phyloP scores from a whole-genome alignment of 2,888 invertebrate genomes.

The Morpho deidamia region DNA sequence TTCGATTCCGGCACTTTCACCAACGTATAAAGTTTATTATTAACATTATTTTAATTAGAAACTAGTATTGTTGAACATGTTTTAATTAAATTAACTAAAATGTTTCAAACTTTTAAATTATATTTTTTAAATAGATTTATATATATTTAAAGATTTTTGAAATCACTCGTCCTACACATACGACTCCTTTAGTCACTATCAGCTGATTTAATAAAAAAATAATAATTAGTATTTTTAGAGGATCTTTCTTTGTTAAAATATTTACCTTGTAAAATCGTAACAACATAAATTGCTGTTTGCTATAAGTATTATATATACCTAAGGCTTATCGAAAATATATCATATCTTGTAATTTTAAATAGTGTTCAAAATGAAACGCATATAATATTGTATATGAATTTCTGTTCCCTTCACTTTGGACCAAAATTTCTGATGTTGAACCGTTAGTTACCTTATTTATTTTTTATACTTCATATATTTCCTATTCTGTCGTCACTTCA shows the following conservation, averaged over 20 bases:
- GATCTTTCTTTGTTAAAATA: constrained; percentile 66
- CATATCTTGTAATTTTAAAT: constrained; percentile 42
- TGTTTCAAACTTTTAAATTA: constrained; percentile 21
- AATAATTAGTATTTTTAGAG: constrained; percentile 70
- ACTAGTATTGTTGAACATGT: constrained; percentile 49
- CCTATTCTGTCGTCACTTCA: constrained; percentile 28
- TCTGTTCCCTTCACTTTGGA: constrained; percentile 43
- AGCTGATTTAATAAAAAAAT: constrained; percentile 37
- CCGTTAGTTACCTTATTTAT: constrained; percentile 37
- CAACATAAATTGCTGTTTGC: constrained; percentile 39
- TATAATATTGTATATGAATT: constrained; percentile 19
- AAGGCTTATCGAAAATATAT: constrained; percentile 51
- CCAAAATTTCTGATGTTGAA: constrained; percentile 47
- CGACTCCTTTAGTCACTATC: constrained; percentile 37
- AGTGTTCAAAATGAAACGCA: constrained; percentile 32
- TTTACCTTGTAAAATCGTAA: constrained; percentile 51
- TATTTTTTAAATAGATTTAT: constrained; percentile 25
- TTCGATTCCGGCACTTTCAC: constrained; percentile 21
- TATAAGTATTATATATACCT: constrained; percentile 41
- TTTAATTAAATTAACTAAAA: constrained; percentile 31
- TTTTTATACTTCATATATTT: constrained; percentile 38
- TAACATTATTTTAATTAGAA: constrained; percentile 40
- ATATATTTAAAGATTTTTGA: constrained; percentile 37
- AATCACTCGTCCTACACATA: constrained; percentile 46
- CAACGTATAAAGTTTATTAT: constrained; percentile 25